phyloP scores from a whole-genome alignment of 2,113 vertebrate species.

The Channa argus region DNA sequence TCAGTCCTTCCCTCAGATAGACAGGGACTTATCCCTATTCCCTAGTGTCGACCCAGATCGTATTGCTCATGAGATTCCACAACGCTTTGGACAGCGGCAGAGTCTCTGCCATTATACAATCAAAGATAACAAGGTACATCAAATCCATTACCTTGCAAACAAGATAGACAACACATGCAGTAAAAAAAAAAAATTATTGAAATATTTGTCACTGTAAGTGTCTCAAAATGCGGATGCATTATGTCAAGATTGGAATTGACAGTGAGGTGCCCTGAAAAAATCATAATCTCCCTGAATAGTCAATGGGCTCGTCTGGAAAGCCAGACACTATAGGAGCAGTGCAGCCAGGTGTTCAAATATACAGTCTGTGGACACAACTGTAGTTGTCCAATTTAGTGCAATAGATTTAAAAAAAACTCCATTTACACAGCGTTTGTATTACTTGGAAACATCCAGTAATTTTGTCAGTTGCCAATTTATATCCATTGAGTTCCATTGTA shows the following conservation, averaged over 20 bases:
- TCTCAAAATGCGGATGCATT: too few relatives aligned
- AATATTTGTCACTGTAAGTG: too few relatives aligned
- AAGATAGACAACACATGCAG: too few relatives aligned
- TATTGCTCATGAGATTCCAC: conserved; percentile 90
- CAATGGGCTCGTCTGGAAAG: too few relatives aligned
- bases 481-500: neutral
- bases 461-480: conserved; percentile 3
- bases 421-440: conserved; percentile 28
- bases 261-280: too few relatives aligned
- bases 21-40: conserved; percentile 87
- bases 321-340: neutral
- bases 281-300: too few relatives aligned
- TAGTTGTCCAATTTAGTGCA: neutral
- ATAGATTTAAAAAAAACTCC: too few relatives aligned
- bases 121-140: conserved; percentile 91
- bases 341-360: conserved; percentile 14
- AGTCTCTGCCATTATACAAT: conserved; percentile 98
- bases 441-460: conserved; percentile 5
- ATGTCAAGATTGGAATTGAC: too few relatives aligned
- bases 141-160: neutral
- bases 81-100: conserved; percentile 94
- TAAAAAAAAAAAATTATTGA: too few relatives aligned
- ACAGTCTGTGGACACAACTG: conserved; percentile 19
- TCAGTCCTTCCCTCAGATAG: conserved; percentile 88
- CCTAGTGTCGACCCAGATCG: conserved; percentile 88